phyloP scores from a whole-genome alignment of 2,113 vertebrate genomes.

The Ctenomys sociabilis region DNA sequence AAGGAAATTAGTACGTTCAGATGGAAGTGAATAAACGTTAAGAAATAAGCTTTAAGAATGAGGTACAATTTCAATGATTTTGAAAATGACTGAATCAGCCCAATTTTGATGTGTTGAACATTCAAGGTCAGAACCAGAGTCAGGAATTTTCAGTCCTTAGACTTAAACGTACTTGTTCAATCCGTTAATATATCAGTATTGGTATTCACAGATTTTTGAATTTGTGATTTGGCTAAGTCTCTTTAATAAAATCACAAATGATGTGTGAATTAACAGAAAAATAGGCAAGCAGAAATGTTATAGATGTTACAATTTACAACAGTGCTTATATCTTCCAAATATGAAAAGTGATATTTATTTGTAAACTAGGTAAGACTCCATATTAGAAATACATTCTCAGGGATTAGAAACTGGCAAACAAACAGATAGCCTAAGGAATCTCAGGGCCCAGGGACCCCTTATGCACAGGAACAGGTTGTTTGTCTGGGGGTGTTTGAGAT shows the following conservation, averaged over 20 bases:
- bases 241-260: conserved; percentile 64
- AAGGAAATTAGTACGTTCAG: conserved; percentile 21
- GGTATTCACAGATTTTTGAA: conserved; percentile 61
- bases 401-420: background rate
- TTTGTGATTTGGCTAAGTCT: conserved; percentile 61
- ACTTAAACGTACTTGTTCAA: background rate
- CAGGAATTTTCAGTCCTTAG: background rate
- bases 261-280: conserved; percentile 47
- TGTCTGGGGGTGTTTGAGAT: conserved; percentile 21
- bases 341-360: background rate
- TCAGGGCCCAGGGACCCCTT: background rate
- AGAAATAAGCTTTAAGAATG: background rate
- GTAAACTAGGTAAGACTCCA: background rate
- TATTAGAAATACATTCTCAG: background rate
- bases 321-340: background rate
- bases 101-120: background rate
- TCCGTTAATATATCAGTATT: conserved; percentile 22
- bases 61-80: background rate
- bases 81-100: background rate
- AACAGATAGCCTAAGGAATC: background rate
- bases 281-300: background rate
- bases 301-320: background rate
- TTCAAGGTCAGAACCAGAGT: background rate
- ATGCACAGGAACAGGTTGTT: background rate
- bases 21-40: background rate